Evolutionary conservation across 2,113 vertebrate genomes (phyloP), one percentile per base, ranked within the genome.

Genomic region (Cephalopholis sonnerati): DNA sequence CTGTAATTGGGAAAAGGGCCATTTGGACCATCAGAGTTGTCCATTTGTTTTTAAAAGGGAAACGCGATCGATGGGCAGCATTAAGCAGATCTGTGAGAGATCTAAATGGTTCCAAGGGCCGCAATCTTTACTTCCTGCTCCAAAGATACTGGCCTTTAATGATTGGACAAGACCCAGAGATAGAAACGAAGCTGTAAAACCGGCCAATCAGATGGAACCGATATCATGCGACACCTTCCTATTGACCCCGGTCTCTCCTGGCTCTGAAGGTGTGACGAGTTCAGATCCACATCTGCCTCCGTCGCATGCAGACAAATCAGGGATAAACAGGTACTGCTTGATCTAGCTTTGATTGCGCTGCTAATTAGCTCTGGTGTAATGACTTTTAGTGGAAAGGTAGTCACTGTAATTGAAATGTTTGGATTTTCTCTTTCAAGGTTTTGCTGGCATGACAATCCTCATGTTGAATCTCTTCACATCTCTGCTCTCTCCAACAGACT

Each of bases 1-100:
- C 92, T 94, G 84, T 95, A 95, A 96, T 95, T 94, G 91, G 91
- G 91, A 93, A 94, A 95, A 91, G 83, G 87, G 90, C 94, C 90
- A 95, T 95, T 94, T 95, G 91, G 93, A 91, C 61, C 89, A 90
- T 88, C 84, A 80, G 82, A 89, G 84, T 89, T 93, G 93, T 95
- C 94, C 94, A 93, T 95, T 94, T 94, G 94, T 95, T 93, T 95
- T 95, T 94, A 93, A 94, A 93, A 91, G 82, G 79, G 64, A 83
- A 82, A 91, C 86, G 87, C 82, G 65, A 95, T 95, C 93, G 82
- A 93, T 94, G 81, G 67, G 79, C 77, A 77, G 91, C 94, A 95
- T 96, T 95, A 96, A 91, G 86, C 89, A 93, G 94, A 95, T 95
- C 95, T 93, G 92, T 70, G 92, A 93, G 92, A 94, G 94, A 96